phyloP scores from a whole-genome alignment of 1,140 invertebrate species.

The Caerostris extrusa region DNA sequence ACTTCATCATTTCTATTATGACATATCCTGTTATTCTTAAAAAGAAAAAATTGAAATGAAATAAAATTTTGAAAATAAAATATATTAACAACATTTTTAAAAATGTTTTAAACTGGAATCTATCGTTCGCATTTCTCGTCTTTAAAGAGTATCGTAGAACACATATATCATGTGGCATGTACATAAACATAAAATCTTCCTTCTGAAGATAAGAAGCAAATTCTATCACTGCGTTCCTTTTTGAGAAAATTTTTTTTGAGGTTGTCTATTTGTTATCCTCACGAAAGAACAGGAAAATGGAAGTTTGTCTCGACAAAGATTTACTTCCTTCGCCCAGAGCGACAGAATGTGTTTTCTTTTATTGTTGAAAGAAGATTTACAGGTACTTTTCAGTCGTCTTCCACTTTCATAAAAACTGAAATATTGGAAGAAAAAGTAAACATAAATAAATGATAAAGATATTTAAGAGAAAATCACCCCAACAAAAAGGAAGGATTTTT shows the following conservation, averaged over 20 bases:
- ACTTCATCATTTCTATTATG: too few species aligned
- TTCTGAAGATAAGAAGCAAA: not conserved
- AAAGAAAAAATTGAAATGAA: too few species aligned
- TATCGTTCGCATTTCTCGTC: not conserved
- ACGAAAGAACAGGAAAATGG: not conserved
- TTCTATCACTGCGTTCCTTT: not conserved
- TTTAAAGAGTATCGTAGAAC: not conserved
- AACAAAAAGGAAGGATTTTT: not conserved
- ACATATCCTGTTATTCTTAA: too few species aligned
- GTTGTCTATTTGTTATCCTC: not conserved
- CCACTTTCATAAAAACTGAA: not conserved
- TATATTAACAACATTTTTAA: too few species aligned
- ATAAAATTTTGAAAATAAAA: too few species aligned
- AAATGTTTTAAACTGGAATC: not conserved
- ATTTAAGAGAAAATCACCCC: not conserved
- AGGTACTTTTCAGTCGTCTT: not conserved
- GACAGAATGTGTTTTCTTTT: constrained; percentile 21
- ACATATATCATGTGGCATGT: not conserved
- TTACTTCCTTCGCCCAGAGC: not conserved
- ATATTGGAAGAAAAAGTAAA: not conserved
- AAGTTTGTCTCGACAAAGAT: not conserved
- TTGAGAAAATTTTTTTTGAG: not conserved
- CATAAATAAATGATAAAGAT: not conserved
- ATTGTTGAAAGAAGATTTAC: not conserved
- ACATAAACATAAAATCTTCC: not conserved